Evolutionary conservation across 2,113 vertebrate genomes (phyloP), one percentile per base, ranked within the genome.

Genomic region (Periophthalmodon schlosseri): DNA sequence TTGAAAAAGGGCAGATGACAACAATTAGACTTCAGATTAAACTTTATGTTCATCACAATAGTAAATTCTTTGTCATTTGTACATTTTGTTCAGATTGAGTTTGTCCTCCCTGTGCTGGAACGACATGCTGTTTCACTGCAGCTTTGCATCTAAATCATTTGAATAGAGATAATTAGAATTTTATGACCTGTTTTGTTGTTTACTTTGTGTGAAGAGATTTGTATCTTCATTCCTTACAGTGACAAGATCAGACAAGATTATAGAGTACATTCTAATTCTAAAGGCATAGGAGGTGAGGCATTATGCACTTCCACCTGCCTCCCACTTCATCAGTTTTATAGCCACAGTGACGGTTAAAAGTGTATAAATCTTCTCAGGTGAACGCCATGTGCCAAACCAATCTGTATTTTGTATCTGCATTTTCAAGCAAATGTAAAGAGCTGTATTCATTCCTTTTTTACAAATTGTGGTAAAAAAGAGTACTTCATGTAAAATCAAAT

Each of bases 181-280:
- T n/a, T 56, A 56, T n/a, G 10, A n/a, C 52, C 52, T 56, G 60
- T 63, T 63, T 63, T 63, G 60, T 34, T 63, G 60, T 63, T 63
- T 28, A 34, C 58, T 63, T 33, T 33, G 60, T 9, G 28, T 9
- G 60, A 2, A 28, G 58, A 60, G 23, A 2, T 60, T 33, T 23
- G 23, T 60, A 12, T 60, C 58, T 34, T 63, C 24, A 9, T 34
- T 34, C 28, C 34, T 18, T 3, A 65, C 33, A 20, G 63, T 64
- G 34, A 39, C 34, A 39, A 39, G 63, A 39, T 65, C 34, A 44
- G 63, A 65, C 63, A 65, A 44, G 63, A 65, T 36, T 9, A 39
- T 39, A 12, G 36, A 65, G 18, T 36, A 65, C 18, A 65, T 65
- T 36, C 18, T 39, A 39, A 39, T 21, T 34, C 63, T 18, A 65